Base-by-base conservation (phyloP, 2,797 vertebrate genomes). In the Siniperca scherzeri region DNA sequence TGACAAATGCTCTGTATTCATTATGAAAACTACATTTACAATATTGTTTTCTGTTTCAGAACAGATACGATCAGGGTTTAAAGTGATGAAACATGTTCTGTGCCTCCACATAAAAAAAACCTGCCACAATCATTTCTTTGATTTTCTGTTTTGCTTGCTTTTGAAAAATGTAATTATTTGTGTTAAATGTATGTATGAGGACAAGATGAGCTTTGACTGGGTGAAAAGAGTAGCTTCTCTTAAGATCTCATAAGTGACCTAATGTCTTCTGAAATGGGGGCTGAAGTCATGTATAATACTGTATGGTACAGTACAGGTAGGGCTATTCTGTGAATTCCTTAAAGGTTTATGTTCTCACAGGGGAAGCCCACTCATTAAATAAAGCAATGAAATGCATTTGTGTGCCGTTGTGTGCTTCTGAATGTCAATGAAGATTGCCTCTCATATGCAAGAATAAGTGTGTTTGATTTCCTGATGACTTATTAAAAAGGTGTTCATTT, bases 91-190 rank as follows among this genome's bases (percentile, higher is more conserved):
- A 81, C 70, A 53, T 70, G 48, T 64, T 86, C 50, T 76, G 92
- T 93, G 92, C 91, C 91, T 94, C 83, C 30, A 66, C n/a, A 25
- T 53, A 22, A 70, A 74, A 78, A 74, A 78, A 10, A 66, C 11
- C 66, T 59, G 64, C 56, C 38, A 38, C 30, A 61, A 50, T 40
- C 0, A 6, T 52, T 56, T 74, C 25, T 65, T 60, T 64, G 11
- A 44, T 69, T 80, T 60, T 13, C 19, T 53, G 50, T 76, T 36
- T 76, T 78, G 50, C 40, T 71, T 70, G 25, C 22, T 86, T 78
- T 38, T 9, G 19, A 67, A 25, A 27, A 27, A 50, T 73, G 5
- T n/a, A 57, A 55, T 50, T 8, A 66, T 62, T 59, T 73, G 22
- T 72, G 21, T 59, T 70, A 6, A 71, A 69, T 77, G 42, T 33